Percentiles rank a stretch among this genome's conserved stretches.
Conservation (phyloP, 1,140 invertebrate species). For the Thalassaphorura encarpata region DNA sequence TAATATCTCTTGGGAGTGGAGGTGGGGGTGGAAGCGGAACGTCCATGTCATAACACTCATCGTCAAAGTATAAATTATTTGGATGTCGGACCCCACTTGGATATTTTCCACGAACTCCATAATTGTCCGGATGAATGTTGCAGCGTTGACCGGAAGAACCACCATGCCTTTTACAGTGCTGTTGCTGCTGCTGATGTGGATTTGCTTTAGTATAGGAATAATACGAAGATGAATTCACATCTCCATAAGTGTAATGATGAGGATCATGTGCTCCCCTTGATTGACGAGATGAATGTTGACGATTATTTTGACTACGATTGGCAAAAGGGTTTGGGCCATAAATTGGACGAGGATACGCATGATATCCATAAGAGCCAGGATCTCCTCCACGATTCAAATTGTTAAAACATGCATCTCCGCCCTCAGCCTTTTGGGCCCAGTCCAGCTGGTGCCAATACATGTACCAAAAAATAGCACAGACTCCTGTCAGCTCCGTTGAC, state of each 20-base stretch:
- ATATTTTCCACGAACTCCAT: not conserved
- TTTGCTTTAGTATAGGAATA: not conserved
- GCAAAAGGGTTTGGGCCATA: not conserved
- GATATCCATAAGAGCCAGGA: not conserved
- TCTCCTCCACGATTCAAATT: not conserved
- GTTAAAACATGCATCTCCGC: not conserved
- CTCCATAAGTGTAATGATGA: not conserved
- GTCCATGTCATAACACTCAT: slow-evolving; percentile 8
- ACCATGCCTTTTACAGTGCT: not conserved
- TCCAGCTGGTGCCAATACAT: slow-evolving; percentile 56
- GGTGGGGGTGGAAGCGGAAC: slow-evolving; percentile 6
- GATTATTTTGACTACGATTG: slow-evolving; percentile 1
- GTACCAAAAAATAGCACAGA: slow-evolving; percentile 74
- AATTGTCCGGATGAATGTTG: not conserved
- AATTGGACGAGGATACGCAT: not conserved
- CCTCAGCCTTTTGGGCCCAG: slow-evolving; percentile 11
- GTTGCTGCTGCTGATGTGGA: not conserved
- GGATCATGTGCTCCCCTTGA: not conserved
- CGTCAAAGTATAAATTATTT: not conserved
- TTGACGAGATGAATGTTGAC: not conserved
- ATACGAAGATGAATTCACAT: not conserved
- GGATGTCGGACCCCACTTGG: not conserved
- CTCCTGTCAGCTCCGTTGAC: slow-evolving; percentile 68
- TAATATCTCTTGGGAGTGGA: slow-evolving; percentile 15
- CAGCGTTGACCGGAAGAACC: not conserved